These are phyloP conservation scores for Phragmatobia fuliginosa DNA, from an alignment of 2,888 invertebrate species.

Conservation along the genomic window DNA sequence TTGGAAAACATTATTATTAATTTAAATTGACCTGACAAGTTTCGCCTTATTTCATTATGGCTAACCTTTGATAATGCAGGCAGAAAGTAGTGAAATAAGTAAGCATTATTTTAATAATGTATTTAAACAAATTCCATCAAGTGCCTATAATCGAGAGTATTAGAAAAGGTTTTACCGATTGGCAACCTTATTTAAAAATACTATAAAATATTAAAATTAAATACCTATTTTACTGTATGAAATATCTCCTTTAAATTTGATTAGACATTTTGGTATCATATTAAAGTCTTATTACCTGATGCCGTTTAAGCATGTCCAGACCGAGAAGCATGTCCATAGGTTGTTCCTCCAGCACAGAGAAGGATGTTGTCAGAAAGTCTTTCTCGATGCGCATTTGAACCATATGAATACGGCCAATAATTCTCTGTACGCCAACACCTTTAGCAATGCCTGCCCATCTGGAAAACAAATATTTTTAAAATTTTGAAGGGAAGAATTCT, in stretches of 20 bases:
- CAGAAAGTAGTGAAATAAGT: too few species aligned
- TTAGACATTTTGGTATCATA: neutral
- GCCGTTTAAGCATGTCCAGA: conserved; percentile 98
- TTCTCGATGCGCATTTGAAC: conserved; percentile 98
- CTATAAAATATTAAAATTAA: too few species aligned
- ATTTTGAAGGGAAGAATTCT: neutral
- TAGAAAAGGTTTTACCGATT: too few species aligned
- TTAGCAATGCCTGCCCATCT: conserved; percentile 98
- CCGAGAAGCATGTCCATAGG: conserved; percentile 99
- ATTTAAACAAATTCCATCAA: too few species aligned
- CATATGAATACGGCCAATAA: conserved; percentile 98
- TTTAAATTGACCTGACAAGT: too few species aligned
- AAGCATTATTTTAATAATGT: too few species aligned
- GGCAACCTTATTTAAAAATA: too few species aligned
- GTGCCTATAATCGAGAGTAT: too few species aligned
- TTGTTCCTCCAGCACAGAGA: conserved; percentile 98
- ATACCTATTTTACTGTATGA: neutral
- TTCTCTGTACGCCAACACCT: conserved; percentile 98
- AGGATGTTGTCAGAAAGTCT: conserved; percentile 97
- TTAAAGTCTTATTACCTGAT: conserved; percentile 89
- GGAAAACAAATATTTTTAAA: neutral
- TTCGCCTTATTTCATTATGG: too few species aligned
- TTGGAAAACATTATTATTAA: too few species aligned
- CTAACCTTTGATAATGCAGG: too few species aligned
- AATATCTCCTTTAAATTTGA: neutral